Conservation (phyloP, 1,140 invertebrate genomes). For the Lasaia peninsularis region DNA sequence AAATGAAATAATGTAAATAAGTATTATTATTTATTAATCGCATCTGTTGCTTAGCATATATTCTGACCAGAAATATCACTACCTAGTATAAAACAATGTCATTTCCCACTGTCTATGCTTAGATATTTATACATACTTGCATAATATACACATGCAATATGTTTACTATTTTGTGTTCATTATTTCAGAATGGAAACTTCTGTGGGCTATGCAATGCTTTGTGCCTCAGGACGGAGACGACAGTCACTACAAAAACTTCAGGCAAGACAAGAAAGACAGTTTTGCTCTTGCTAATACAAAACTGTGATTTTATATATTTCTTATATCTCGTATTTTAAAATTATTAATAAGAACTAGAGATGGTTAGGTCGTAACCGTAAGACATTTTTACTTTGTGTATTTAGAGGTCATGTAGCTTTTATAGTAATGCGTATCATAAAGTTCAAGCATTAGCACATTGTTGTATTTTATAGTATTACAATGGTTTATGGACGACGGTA, state of each 20-base stretch:
- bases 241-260: conserved; percentile 65
- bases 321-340: conserved; percentile 15
- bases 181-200: conserved; percentile 71
- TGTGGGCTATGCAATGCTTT: conserved; percentile 74
- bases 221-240: conserved; percentile 60
- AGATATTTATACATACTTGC: too few relatives aligned
- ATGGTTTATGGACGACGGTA: too few relatives aligned
- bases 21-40: too few relatives aligned
- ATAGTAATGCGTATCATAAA: too few relatives aligned
- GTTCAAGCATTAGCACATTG: too few relatives aligned
- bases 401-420: too few relatives aligned
- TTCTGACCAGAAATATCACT: too few relatives aligned
- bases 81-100: too few relatives aligned
- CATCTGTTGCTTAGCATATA: too few relatives aligned
- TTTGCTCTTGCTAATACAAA: conserved; percentile 54
- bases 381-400: not conserved
- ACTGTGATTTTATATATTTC: conserved; percentile 38
- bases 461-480: too few relatives aligned
- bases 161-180: not conserved
- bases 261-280: conserved; percentile 54
- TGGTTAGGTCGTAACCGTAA: not conserved
- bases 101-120: too few relatives aligned
- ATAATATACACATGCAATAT: not conserved
- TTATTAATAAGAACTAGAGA: not conserved
- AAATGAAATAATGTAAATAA: too few relatives aligned